Evolutionary conservation across 2,797 vertebrate species (phyloP), one percentile per base, ranked within the genome.

Genomic region (Glyptemys insculpta): DNA sequence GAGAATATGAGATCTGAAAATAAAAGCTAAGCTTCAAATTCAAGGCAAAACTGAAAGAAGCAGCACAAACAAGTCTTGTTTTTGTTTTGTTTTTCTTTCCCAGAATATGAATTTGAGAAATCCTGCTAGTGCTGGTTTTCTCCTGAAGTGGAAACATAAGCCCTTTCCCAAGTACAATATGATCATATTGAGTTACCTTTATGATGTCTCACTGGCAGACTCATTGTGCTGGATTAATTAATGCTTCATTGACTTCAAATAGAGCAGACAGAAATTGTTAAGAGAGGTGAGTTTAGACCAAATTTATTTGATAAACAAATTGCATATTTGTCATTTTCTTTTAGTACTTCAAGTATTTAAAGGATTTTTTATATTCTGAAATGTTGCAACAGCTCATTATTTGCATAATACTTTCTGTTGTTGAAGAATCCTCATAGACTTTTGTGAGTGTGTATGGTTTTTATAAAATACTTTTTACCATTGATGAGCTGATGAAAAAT

Each of bases 301-400:
- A 93, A 89, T 83, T 56, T 59, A 15, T 52, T 92, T 89, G 78
- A 90, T 83, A 84, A 93, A 16, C 81, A 6, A 86, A 92, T 95
- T 93, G 6, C 10, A 9, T 88, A 56, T 11, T 88, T 83, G 8
- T 62, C 83, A n/a, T 86, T 89, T 50, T 7, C 12, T 87, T 96
- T 72, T 86, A 50, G 47, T 88, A 90, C 85, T 91, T 53, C 25
- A 97, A 62, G n/a, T 91, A 93, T 87, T 83, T 91, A 94, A 96
- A 83, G 31, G 78, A 86, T 95, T 96, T 96, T 91, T 95, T 91
- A 97, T 91, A 57, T 89, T 95, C 96, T 50, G 54, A 96, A 96
- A 80, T 93, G 31, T 92, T 97, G 93, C 81, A 74, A 14, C 93
- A 90, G 37, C 80, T 52, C 3, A 3, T 90, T 27, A 81, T 96